Percentiles rank a stretch among this genome's conserved stretches.
Conservation (phyloP, 2,888 invertebrate species). For the Acronicta alni region DNA sequence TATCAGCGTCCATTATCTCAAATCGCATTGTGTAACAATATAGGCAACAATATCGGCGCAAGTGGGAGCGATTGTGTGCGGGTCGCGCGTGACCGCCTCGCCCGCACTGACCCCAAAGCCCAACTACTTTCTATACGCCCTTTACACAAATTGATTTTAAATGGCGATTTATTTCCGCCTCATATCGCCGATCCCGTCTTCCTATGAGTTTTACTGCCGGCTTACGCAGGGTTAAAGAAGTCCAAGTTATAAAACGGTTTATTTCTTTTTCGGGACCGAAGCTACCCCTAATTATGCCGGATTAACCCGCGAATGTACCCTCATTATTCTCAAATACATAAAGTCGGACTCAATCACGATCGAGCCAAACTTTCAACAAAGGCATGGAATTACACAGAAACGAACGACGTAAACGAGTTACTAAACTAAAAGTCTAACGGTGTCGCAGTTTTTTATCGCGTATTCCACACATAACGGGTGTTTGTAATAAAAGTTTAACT, state of each 20-base stretch:
- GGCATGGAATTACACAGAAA: conserved; percentile 57
- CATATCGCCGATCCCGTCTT: conserved; percentile 88
- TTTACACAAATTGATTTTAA: conserved; percentile 90
- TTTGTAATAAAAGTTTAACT: conserved; percentile 77
- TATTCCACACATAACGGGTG: conserved; percentile 78
- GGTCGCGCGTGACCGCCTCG: conserved; percentile 63
- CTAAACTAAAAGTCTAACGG: conserved; percentile 73
- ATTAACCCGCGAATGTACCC: conserved; percentile 73
- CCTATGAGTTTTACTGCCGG: conserved; percentile 86
- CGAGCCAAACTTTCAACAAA: conserved; percentile 57
- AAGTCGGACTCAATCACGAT: conserved; percentile 57
- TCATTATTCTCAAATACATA: conserved; percentile 64
- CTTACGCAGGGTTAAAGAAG: conserved; percentile 86
- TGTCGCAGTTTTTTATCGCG: conserved; percentile 66
- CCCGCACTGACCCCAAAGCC: conserved; percentile 69
- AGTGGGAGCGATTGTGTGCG: conserved; percentile 55
- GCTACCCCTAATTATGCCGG: conserved; percentile 80
- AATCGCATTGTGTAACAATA: conserved; percentile 61
- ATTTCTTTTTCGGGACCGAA: conserved; percentile 83
- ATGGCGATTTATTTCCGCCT: conserved; percentile 89
- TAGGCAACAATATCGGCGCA: conserved; percentile 59
- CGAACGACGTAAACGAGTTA: conserved; percentile 68
- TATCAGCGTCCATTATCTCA: conserved; percentile 56
- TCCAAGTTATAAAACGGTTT: conserved; percentile 87
- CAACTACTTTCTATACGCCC: conserved; percentile 82